Evolutionary conservation across 2,113 vertebrate species (phyloP), one percentile per base, ranked within the genome.

Genomic region (Ciconia boyciana): DNA sequence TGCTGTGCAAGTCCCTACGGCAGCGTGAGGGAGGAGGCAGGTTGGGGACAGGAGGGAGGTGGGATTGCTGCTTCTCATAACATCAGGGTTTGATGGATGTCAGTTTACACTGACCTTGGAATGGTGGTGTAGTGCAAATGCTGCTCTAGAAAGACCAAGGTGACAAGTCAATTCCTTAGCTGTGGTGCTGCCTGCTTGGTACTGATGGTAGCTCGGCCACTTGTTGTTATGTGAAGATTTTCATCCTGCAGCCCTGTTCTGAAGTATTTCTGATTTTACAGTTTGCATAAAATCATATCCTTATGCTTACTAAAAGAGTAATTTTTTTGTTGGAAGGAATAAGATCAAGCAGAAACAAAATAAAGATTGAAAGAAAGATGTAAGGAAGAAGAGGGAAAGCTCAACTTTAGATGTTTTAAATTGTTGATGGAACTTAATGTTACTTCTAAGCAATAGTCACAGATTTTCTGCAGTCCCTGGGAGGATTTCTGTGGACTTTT

Each of bases 1-100:
- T 25, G 6, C 8, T 34, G 16, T 52, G 13, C 2, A 2, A 51
- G n/a, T 68, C 29, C 20, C 29, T 71, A 0, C 2, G 2, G 43
- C 48, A 72, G 51, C 3, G 2, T 49, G 48, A 61, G 9, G 22
- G 44, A 57, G 9, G 51, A 52, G 24, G 12, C 41, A 49, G 20
- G 48, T 2, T 83, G 26, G 4, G 15, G 7, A 9, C 16, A 66
- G 43, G 29, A 46, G 19, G 15, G 34, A 22, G 11, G 11, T 84
- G 48, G 9, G 10, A 13, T 62, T 57, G 17, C 13, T 82, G 26
- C 8, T 10, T 58, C 51, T 66, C 1, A 0, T 39, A 20, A 16
- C 21, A 5, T 5, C 19, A 28, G 6, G 20, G 28, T 81, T 81
- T 74, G 20, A 7, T 57, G 19, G 20, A 7, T 57, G 19, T 54